Conservation (phyloP, 2,888 invertebrate species). For the Cosmia pyralina region DNA sequence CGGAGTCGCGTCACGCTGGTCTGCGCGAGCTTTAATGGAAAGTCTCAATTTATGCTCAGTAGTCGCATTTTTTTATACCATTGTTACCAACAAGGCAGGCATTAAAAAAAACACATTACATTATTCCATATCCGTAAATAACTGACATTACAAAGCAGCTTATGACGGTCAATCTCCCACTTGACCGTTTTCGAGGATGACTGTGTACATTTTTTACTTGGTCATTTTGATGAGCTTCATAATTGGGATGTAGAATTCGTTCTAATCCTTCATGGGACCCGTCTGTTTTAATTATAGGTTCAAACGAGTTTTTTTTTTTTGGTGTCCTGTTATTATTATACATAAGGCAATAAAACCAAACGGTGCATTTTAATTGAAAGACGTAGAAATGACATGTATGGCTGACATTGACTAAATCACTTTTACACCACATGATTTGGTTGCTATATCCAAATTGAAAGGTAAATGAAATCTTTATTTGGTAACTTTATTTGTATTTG, state of each 20-base stretch:
- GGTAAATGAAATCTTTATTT: neutral
- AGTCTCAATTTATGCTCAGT: no score
- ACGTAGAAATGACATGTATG: no score
- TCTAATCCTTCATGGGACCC: conserved; percentile 52
- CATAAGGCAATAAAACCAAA: no score
- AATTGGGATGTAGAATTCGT: conserved; percentile 55
- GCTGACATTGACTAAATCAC: neutral
- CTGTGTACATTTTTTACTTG: conserved; percentile 55
- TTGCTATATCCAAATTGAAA: neutral
- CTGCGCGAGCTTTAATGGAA: no score
- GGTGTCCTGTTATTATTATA: neutral
- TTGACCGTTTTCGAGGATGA: conserved; percentile 58
- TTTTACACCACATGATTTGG: neutral
- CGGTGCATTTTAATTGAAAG: no score
- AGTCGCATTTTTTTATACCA: no score
- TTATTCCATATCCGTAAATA: neutral
- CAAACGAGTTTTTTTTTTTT: conserved; percentile 20
- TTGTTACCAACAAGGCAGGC: no score
- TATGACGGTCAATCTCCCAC: conserved; percentile 16
- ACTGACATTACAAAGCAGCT: conserved; percentile 1
- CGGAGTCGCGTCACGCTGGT: no score
- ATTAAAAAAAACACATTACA: conserved; percentile 16
- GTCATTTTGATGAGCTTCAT: conserved; percentile 45
- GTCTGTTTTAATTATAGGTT: conserved; percentile 39
- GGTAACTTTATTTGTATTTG: neutral